Evolutionary conservation across 1,140 invertebrate species (phyloP), one percentile per base, ranked within the genome.

Genomic region (Trissolcus basalis): DNA sequence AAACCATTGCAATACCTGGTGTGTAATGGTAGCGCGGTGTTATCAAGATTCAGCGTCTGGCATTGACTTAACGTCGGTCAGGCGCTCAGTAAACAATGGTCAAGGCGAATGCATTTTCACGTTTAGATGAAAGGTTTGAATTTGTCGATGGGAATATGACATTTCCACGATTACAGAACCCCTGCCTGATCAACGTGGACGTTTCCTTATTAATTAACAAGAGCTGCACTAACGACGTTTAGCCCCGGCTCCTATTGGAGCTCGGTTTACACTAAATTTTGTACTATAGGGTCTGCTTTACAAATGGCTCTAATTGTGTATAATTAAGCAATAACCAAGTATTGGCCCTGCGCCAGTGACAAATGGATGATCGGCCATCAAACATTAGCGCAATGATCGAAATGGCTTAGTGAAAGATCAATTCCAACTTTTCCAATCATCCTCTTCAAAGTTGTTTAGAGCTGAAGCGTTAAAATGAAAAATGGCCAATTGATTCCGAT

Each of bases 301-400:
- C 54, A 53, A 68, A 68, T 68, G 64, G 51, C 55, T 59, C 27
- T 59, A 68, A 68, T 59, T 54, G 48, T 32, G 64, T 56, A 65
- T 68, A 68, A 68, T 68, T 68, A 68, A 68, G 45, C 48, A 49
- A 48, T 39, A 53, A 53, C 41, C 55, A 39, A 11, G 48, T 13
- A 59, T 59, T 68, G 55, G 55, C 48, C 53, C 16, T 9, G 33
- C 45, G 63, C 51, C 63, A 56, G 53, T 41, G 51, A 55, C 51
- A 64, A 64, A 64, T 50, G 45, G 51, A 56, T 49, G 45, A 19
- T 55, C 61, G 43, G 15, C 45, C 53, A 49, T 56, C 63, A 50
- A 65, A 49, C 45, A 27, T 49, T 43, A 41, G 36, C 45, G 32
- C 4, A 56, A 56, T 56, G 45, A 65, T 65, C 63, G 19, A 43